Conservation (phyloP, 1,140 invertebrate genomes). For the Nomia melanderi region DNA sequence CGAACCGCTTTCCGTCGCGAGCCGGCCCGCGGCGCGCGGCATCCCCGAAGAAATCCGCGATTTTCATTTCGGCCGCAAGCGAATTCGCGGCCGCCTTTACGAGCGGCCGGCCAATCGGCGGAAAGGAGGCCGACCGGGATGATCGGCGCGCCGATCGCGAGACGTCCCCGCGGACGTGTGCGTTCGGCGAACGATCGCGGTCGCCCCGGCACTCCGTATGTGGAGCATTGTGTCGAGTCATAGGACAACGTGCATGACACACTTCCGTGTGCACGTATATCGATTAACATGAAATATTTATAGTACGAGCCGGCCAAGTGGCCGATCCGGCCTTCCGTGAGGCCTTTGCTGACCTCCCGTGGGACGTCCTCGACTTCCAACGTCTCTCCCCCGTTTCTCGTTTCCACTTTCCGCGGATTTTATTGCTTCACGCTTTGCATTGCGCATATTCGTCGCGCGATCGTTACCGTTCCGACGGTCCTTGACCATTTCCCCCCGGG, state of each 20-base stretch:
- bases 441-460: background rate
- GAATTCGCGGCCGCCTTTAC: too few species aligned
- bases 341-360: slow-evolving; percentile 33
- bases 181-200: background rate
- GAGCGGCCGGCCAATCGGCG: too few species aligned
- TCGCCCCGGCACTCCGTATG: background rate
- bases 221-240: slow-evolving; percentile 41
- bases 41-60: too few species aligned
- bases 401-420: background rate
- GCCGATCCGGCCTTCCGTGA: slow-evolving; percentile 16
- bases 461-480: background rate
- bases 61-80: too few species aligned
- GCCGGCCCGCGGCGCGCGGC: too few species aligned
- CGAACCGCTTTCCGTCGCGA: too few species aligned
- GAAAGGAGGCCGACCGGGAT: too few species aligned
- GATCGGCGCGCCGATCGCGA: too few species aligned
- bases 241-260: slow-evolving; percentile 56
- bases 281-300: slow-evolving; percentile 72
- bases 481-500: background rate
- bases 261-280: slow-evolving; percentile 56
- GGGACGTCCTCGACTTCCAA: slow-evolving; percentile 27
- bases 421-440: background rate
- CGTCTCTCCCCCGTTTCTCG: background rate
- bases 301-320: slow-evolving; percentile 48
- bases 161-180: too few species aligned